These are phyloP conservation scores for Argyrosomus regius DNA, from an alignment of 2,797 vertebrate species.

Conservation along the genomic window DNA sequence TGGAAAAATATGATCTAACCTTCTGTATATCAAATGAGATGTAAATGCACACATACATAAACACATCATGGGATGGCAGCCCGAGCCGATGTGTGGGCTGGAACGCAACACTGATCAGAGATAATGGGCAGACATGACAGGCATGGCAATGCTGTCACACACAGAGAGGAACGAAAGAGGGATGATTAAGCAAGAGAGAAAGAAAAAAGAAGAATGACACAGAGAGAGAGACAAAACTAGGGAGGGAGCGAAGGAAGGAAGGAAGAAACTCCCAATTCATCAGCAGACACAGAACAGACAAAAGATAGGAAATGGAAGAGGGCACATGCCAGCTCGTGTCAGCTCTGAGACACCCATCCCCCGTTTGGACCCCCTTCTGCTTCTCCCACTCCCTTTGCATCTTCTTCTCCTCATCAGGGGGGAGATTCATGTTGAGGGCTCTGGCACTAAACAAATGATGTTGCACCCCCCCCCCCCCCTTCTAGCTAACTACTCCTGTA, in stretches of 20 bases:
- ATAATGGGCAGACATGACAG: slow-evolving; percentile 78
- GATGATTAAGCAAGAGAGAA: slow-evolving; percentile 43
- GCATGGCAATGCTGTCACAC: slow-evolving; percentile 59
- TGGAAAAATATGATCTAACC: slow-evolving; percentile 18
- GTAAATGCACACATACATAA: slow-evolving; percentile 37
- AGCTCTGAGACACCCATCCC: slow-evolving; percentile 63
- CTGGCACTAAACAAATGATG: slow-evolving; percentile 6
- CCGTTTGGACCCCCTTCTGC: slow-evolving; percentile 53
- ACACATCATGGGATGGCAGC: slow-evolving; percentile 49
- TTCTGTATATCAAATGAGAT: slow-evolving; percentile 30
- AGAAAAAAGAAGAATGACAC: not conserved
- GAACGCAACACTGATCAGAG: slow-evolving; percentile 73
- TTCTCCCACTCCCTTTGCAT: slow-evolving; percentile 34
- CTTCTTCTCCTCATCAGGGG: slow-evolving; percentile 41
- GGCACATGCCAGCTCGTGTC: slow-evolving; percentile 74
- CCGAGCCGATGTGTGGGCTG: slow-evolving; percentile 56
- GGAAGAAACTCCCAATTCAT: slow-evolving; percentile 68
- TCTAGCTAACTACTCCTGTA: not conserved
- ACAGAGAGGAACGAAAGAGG: slow-evolving; percentile 44
- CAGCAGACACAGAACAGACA: slow-evolving; percentile 71
- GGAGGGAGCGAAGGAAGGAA: slow-evolving; percentile 28
- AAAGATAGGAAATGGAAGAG: slow-evolving; percentile 79
- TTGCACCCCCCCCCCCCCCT: not conserved
- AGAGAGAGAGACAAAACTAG: slow-evolving; percentile 25
- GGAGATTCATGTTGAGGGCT: slow-evolving; percentile 45